Percentiles rank a stretch among this genome's conserved stretches.
Conservation (phyloP, 2,797 vertebrate species). For the Enteromius afrohamiltoni region DNA sequence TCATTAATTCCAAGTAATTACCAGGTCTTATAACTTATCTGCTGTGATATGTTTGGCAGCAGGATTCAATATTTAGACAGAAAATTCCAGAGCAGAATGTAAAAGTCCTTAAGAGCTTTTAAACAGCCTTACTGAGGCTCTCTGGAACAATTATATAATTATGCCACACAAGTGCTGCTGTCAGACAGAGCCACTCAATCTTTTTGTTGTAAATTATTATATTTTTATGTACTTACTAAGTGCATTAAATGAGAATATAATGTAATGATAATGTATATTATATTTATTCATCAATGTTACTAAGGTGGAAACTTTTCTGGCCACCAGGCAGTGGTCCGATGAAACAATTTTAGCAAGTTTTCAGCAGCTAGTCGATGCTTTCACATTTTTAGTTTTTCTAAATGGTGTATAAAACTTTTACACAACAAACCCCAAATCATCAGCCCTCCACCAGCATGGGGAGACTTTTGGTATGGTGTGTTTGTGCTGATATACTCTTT, state of each 20-base stretch:
- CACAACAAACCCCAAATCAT: too few species aligned
- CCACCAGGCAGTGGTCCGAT: background rate
- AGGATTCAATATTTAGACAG: constrained; percentile 22
- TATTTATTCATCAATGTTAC: background rate
- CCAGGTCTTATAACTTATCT: constrained; percentile 13
- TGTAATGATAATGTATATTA: background rate
- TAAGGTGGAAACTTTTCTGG: background rate
- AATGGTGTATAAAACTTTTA: too few species aligned
- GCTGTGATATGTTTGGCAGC: background rate
- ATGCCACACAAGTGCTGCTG: background rate
- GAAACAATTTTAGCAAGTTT: background rate
- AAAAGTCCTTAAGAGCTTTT: constrained; percentile 20
- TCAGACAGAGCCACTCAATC: constrained; percentile 2
- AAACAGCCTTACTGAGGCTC: constrained; percentile 1
- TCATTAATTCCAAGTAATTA: constrained; percentile 18
- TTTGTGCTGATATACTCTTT: too few species aligned
- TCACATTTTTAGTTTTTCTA: background rate
- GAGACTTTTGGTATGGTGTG: too few species aligned
- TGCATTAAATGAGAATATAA: background rate
- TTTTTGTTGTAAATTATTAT: background rate
- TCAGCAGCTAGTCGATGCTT: background rate
- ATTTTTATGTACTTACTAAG: too few species aligned
- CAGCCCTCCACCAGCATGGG: too few species aligned
- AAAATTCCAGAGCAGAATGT: background rate
- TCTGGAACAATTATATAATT: constrained; percentile 37